A percentile compares a stretch with the other conserved stretches of the same genome.
These are phyloP conservation scores for Anthopleura sola DNA, from an alignment of 64 coral and sea anemone species.

Conservation along the genomic window DNA sequence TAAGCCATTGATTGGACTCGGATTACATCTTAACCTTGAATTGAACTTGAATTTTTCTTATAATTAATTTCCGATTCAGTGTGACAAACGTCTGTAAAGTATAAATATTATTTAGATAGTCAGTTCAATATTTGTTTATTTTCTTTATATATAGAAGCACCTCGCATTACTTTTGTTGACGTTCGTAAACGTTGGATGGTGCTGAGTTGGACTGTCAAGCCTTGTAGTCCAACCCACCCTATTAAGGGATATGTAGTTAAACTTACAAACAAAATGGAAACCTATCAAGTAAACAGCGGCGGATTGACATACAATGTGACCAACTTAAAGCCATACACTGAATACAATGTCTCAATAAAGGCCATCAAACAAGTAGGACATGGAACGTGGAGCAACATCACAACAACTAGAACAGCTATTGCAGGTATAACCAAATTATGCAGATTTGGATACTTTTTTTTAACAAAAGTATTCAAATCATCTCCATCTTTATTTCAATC, in stretches of 20 bases:
- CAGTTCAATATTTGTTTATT: too few relatives aligned
- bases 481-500: too few relatives aligned
- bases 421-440: not conserved
- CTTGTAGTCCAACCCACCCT: not conserved
- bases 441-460: too few relatives aligned
- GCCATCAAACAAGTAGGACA: not conserved
- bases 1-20: too few relatives aligned
- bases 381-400: not conserved
- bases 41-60: too few relatives aligned
- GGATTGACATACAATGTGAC: not conserved
- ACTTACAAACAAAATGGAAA: not conserved
- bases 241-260: not conserved
- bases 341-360: not conserved
- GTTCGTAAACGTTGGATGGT: not conserved
- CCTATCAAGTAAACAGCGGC: not conserved
- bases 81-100: too few relatives aligned
- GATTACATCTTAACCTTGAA: too few relatives aligned
- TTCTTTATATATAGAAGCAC: not conserved
- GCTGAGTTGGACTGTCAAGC: not conserved
- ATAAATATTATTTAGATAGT: too few relatives aligned
- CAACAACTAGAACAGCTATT: not conserved
- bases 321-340: not conserved
- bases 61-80: too few relatives aligned
- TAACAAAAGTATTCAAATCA: too few relatives aligned
- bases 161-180: not conserved